A percentile compares a stretch with the other conserved stretches of the same genome.
These are phyloP conservation scores for Trochalopteron elliotii DNA, from an alignment of 2,113 vertebrate species.

Conservation along the genomic window DNA sequence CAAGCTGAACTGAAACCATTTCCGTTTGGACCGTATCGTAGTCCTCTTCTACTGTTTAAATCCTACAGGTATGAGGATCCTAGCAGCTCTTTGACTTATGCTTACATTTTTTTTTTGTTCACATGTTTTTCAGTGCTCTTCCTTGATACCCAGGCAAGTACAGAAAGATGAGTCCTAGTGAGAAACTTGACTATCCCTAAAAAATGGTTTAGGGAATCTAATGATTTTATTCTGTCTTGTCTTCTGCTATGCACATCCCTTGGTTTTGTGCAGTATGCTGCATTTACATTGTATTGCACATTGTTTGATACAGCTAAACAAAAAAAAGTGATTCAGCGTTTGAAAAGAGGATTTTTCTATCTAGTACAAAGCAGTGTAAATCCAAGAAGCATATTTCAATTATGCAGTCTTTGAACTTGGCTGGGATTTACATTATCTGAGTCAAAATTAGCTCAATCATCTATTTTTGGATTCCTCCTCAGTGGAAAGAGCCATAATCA, in stretches of 20 bases:
- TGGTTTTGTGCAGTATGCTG: neutral
- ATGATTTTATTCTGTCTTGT: neutral
- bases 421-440: neutral
- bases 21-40: conserved; percentile 86
- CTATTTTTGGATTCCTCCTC: neutral
- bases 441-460: neutral
- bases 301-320: neutral
- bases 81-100: neutral
- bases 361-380: neutral
- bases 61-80: conserved; percentile 87
- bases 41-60: conserved; percentile 91
- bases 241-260: neutral
- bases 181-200: neutral
- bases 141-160: neutral
- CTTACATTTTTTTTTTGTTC: neutral
- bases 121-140: neutral
- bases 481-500: neutral
- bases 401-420: neutral
- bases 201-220: neutral
- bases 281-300: neutral
- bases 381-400: neutral
- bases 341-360: neutral
- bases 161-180: neutral
- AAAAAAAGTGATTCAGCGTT: neutral
- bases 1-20: conserved; percentile 77